Conservation (phyloP, 2,888 invertebrate species). For the Acleris sparsana region DNA sequence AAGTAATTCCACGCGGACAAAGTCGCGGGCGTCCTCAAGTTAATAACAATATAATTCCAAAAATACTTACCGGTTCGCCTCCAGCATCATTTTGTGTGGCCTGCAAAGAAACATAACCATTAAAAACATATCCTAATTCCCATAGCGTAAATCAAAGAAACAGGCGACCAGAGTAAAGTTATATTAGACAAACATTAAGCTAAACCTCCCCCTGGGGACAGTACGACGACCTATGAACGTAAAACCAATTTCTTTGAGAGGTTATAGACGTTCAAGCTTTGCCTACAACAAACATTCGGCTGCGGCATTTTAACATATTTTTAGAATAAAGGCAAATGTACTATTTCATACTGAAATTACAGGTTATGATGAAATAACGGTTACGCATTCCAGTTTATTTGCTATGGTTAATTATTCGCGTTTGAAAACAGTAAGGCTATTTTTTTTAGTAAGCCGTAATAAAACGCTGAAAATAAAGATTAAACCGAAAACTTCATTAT, state of each 20-base stretch:
- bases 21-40: no score
- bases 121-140: conserved; percentile 33
- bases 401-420: no score
- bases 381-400: no score
- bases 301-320: conserved; percentile 8
- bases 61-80: conserved; percentile 76
- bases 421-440: no score
- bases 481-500: background rate
- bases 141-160: conserved; percentile 6
- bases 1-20: no score
- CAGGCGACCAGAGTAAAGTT: conserved; percentile 19
- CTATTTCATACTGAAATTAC: background rate
- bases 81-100: conserved; percentile 82
- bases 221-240: conserved; percentile 24
- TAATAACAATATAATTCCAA: conserved; percentile 7
- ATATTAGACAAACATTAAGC: conserved; percentile 30
- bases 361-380: no score
- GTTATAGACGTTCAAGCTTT: conserved; percentile 33
- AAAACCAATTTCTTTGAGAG: conserved; percentile 32
- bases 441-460: no score
- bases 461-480: background rate
- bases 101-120: conserved; percentile 61
- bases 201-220: conserved; percentile 18
- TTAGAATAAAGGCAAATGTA: conserved; percentile 1
- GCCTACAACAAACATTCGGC: conserved; percentile 12